Evolutionary conservation across 1,140 invertebrate genomes (phyloP).

Genomic region (Vanessa atalanta): DNA sequence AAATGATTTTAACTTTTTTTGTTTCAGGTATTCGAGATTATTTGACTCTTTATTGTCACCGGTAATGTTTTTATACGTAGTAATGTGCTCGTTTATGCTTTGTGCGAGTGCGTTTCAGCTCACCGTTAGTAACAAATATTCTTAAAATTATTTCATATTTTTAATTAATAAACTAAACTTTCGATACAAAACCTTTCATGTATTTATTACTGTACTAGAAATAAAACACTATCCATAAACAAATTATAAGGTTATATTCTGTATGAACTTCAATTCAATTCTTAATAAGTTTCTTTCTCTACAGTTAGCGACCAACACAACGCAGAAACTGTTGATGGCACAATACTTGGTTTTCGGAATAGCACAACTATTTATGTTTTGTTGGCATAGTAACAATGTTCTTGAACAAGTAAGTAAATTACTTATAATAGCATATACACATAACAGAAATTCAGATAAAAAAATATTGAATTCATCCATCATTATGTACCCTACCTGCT

Average conservation of each 20-base stretch:
- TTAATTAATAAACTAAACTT: no score
- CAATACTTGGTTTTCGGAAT: constrained; percentile 69
- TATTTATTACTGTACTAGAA: no score
- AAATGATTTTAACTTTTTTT: constrained; percentile 28
- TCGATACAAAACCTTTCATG: no score
- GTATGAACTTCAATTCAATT: background rate
- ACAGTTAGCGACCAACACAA: constrained; percentile 53
- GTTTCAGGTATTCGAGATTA: constrained; percentile 65
- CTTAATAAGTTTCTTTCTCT: constrained; percentile 31
- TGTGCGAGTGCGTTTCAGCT: constrained; percentile 69
- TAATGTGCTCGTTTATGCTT: constrained; percentile 66
- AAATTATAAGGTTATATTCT: background rate
- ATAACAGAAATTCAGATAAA: no score
- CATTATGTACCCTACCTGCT: no score
- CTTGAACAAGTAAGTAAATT: constrained; percentile 55
- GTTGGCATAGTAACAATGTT: constrained; percentile 72
- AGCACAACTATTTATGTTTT: constrained; percentile 66
- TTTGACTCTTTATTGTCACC: constrained; percentile 69
- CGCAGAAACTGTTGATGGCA: constrained; percentile 62
- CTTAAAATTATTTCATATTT: background rate
- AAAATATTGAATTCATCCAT: no score
- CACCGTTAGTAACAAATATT: constrained; percentile 52
- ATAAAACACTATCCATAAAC: no score
- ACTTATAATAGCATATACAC: background rate
- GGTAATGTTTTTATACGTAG: constrained; percentile 69